phyloP scores from a whole-genome alignment of 2,113 vertebrate species.

The Sclerurus mexicanus region DNA sequence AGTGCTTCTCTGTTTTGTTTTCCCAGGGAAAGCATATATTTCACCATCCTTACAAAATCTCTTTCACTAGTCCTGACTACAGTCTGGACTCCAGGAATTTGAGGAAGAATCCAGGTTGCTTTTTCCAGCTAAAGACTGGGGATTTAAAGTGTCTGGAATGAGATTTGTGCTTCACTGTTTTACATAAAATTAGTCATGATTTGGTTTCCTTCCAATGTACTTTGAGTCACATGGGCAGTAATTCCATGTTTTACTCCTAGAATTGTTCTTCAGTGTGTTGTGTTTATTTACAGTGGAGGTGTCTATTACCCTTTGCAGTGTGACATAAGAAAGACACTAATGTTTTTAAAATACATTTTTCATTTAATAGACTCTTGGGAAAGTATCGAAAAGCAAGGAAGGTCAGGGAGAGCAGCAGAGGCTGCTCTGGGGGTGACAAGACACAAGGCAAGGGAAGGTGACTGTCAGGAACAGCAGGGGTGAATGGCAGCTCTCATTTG shows the following conservation, averaged over 20 bases:
- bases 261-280: neutral
- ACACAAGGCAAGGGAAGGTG: neutral
- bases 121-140: neutral
- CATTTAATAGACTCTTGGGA: neutral
- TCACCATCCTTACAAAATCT: neutral
- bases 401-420: neutral
- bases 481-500: neutral
- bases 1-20: constrained; percentile 19
- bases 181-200: neutral
- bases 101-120: neutral
- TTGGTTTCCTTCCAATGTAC: neutral
- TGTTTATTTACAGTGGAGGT: neutral
- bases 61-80: neutral
- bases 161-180: neutral
- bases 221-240: neutral
- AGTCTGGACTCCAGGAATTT: neutral
- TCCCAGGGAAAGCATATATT: constrained; percentile 28
- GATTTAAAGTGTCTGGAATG: neutral
- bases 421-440: neutral
- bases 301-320: neutral
- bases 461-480: neutral
- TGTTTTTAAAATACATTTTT: neutral
- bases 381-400: neutral
- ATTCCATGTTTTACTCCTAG: neutral
- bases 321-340: neutral